Evolutionary conservation across 2,113 vertebrate species (phyloP).

Genomic region (Solenodon paradoxus): DNA sequence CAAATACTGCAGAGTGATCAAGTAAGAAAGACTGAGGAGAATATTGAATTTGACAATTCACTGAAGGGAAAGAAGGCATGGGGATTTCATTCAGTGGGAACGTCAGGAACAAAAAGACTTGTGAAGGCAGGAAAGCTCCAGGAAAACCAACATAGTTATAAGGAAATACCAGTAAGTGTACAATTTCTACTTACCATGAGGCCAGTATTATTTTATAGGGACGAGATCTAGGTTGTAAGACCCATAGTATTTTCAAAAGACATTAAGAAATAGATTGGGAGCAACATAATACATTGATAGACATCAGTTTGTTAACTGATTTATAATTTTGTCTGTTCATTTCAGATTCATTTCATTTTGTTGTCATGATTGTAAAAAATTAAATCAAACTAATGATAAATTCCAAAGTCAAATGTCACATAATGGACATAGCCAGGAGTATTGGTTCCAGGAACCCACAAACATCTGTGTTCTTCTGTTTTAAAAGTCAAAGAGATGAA

Average conservation of each 20-base stretch:
- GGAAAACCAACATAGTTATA: not conserved
- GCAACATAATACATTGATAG: not conserved
- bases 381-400: not conserved
- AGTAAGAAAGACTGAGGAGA: not conserved
- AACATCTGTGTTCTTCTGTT: not conserved
- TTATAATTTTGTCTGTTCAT: not conserved
- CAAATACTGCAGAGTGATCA: not conserved
- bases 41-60: not conserved
- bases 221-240: not conserved
- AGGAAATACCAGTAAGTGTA: not conserved
- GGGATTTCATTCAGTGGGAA: not conserved
- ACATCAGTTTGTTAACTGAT: not conserved
- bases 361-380: not conserved
- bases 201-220: not conserved
- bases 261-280: not conserved
- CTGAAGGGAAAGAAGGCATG: not conserved
- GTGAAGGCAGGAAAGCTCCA: not conserved
- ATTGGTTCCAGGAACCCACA: not conserved
- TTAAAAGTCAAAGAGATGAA: constrained; percentile 39
- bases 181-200: not conserved
- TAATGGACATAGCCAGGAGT: not conserved
- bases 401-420: not conserved
- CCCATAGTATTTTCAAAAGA: not conserved
- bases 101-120: not conserved
- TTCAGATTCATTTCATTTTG: not conserved